phyloP scores from a whole-genome alignment of 2,797 vertebrate genomes.

The Florisuga fusca region DNA sequence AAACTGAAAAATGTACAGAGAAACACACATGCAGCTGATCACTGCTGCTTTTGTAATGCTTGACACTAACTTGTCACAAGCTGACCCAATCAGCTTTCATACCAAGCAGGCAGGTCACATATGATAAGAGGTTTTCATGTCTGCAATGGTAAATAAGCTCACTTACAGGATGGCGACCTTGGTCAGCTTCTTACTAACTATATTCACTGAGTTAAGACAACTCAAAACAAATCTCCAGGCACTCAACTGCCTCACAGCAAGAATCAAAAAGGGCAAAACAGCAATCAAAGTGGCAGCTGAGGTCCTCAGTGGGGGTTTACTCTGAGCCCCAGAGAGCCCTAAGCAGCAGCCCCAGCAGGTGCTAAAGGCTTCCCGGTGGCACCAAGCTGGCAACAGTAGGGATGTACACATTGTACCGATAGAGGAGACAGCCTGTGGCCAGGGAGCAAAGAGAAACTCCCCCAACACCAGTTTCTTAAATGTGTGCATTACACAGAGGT shows the following conservation, averaged over 20 bases:
- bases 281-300: conserved; percentile 80
- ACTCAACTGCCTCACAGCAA: conserved; percentile 77
- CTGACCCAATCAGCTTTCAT: background rate
- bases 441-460: background rate
- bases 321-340: conserved; percentile 69
- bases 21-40: background rate
- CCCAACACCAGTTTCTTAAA: background rate
- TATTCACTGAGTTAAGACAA: conserved; percentile 76
- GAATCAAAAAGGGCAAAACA: conserved; percentile 77
- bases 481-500: too few relatives aligned
- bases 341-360: conserved; percentile 77
- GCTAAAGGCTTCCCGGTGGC: conserved; percentile 11
- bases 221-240: conserved; percentile 81
- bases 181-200: conserved; percentile 74
- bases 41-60: background rate
- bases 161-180: conserved; percentile 70
- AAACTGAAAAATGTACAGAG: background rate
- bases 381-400: background rate
- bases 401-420: background rate
- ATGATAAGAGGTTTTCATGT: conserved; percentile 25
- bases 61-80: background rate
- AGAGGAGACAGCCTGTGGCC: background rate
- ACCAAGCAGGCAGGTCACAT: conserved; percentile 2
- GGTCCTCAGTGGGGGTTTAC: conserved; percentile 74
- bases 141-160: conserved; percentile 59